Evolutionary conservation across 1,140 invertebrate species (phyloP), one percentile per base, ranked within the genome.

Genomic region (Neodiprion fabricii): DNA sequence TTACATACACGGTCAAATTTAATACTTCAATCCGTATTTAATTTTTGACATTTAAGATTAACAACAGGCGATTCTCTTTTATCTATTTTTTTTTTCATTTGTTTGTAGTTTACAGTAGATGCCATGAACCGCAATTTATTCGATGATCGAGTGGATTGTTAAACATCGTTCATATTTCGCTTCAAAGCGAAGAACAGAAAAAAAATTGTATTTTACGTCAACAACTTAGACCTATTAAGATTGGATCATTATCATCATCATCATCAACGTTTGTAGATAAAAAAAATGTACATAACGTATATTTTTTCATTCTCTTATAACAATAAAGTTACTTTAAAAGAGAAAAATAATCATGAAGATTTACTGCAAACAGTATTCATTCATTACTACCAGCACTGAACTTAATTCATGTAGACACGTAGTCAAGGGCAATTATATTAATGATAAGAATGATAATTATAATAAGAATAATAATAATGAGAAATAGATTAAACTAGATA

Each of bases 251-350:
- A 21, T 21, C 17, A 21, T 21, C 17, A 21, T 21, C 17, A 21
- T 21, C 17, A 21, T 21, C 17, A 21, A 21, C 17, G 17, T 21
- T 21, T 21, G 17, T 21, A 21, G 17, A 21, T 21, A 21, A 21
- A 21, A 21, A 21, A 21, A 21, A 21, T 21, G 17, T 21, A 21
- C n/a, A 53, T 53, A 53, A 53, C n/a, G 50, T 53, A 53, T 53
- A 53, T 53, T 53, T 53, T 53, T 53, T 53, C 50, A 53, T 53
- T n/a, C n/a, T 53, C n/a, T 53, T 53, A 53, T 11, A 53, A 53
- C 50, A 11, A 14, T n/a, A 14, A 11, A 53, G 10, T 53, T 53
- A 14, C 1, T 10, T 53, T 53, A 53, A 53, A 53, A 53, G 10
- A 14, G n/a, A 21, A 21, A 21, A 21, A 21, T 21, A 21, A 21